Percentiles rank a stretch among this genome's conserved stretches.
These are phyloP conservation scores for Ormyrus nitidulus DNA, from an alignment of 2,888 invertebrate genomes.

Conservation along the genomic window DNA sequence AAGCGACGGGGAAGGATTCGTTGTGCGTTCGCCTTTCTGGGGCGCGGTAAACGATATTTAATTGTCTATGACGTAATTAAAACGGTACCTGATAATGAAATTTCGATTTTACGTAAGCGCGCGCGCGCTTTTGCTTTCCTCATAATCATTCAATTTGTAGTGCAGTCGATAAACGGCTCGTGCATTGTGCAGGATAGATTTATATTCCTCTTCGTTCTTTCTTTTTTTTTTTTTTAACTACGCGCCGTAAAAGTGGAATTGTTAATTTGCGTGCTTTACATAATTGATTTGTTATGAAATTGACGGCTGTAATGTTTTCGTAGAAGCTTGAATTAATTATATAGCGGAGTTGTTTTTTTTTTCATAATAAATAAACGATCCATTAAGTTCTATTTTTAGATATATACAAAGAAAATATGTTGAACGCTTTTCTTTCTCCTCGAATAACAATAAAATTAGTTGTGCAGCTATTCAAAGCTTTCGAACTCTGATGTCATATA, in stretches of 20 bases:
- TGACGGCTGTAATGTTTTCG: no score
- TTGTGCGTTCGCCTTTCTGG: conserved; percentile 26
- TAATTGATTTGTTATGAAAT: background rate
- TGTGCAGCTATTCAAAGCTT: background rate
- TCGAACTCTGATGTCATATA: conserved; percentile 19
- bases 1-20: background rate
- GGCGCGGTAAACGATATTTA: conserved; percentile 10
- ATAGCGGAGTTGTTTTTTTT: no score
- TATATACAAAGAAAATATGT: no score
- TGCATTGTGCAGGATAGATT: background rate
- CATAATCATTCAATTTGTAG: background rate
- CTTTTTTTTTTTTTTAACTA: background rate
- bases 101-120: conserved; percentile 59
- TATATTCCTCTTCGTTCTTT: no score
- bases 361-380: no score
- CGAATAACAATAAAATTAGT: background rate
- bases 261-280: background rate
- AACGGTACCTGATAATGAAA: conserved; percentile 54
- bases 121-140: no score
- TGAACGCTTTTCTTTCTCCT: no score
- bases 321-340: no score
- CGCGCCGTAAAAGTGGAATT: background rate
- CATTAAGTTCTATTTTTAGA: no score
- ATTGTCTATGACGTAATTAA: conserved; percentile 36
- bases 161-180: background rate